These are phyloP conservation scores for Premnoplex brunnescens DNA, from an alignment of 2,797 vertebrate species.

Conservation along the genomic window DNA sequence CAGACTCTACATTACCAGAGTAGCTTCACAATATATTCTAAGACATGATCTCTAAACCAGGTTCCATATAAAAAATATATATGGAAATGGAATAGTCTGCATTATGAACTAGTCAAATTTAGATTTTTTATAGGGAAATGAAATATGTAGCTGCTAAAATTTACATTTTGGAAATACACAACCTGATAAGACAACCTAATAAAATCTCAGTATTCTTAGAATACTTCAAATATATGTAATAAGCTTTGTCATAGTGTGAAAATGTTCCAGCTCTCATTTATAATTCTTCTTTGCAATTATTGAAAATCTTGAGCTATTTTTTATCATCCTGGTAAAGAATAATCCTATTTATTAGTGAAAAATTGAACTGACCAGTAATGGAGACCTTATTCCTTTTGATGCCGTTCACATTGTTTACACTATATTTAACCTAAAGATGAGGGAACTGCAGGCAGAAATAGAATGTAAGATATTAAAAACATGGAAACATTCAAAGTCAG, in stretches of 20 bases:
- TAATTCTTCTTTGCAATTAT: neutral
- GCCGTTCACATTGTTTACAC: neutral
- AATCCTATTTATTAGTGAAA: neutral
- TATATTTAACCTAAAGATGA: neutral
- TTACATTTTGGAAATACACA: neutral
- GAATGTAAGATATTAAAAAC: neutral
- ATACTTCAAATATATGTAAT: neutral
- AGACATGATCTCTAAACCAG: neutral
- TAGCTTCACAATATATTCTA: neutral
- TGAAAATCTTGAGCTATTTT: neutral
- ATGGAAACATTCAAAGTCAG: neutral
- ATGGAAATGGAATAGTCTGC: neutral
- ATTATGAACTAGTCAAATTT: neutral
- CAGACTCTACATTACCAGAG: neutral
- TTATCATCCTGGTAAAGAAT: neutral
- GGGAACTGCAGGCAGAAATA: neutral
- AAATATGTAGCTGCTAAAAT: neutral
- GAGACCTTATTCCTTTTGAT: neutral
- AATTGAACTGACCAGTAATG: neutral
- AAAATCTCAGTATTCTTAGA: neutral
- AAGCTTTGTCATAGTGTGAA: neutral
- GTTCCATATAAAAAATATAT: neutral
- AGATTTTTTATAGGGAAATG: neutral
- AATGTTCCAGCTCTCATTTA: neutral
- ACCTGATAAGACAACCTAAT: neutral